These are phyloP conservation scores for Acanthosoma haemorrhoidale DNA, from an alignment of 2,888 invertebrate species.

Conservation along the genomic window DNA sequence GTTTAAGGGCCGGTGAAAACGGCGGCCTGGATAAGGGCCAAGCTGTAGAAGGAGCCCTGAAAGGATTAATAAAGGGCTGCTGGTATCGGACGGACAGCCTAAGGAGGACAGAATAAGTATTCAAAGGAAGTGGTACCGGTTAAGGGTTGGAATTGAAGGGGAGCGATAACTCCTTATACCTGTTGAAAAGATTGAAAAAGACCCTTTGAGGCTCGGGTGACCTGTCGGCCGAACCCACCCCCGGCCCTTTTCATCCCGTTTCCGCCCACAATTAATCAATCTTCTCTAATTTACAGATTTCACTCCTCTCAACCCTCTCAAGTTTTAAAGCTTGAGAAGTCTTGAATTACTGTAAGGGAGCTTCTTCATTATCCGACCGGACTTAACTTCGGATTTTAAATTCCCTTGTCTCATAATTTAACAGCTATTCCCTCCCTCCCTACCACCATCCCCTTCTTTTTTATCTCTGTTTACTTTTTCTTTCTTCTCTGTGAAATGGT, in stretches of 20 bases:
- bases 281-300: conserved; percentile 24
- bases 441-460: not conserved
- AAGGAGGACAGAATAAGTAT: conserved; percentile 4
- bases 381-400: conserved; percentile 9
- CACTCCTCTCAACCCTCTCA: conserved; percentile 9
- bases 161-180: not conserved
- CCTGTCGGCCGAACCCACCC: conserved; percentile 6
- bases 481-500: not conserved
- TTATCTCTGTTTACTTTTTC: not conserved
- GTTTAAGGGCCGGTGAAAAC: no score
- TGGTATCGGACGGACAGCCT: not conserved
- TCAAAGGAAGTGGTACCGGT: conserved; percentile 8
- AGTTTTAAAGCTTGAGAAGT: conserved; percentile 8
- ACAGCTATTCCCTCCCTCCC: not conserved
- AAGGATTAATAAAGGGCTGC: conserved; percentile 1
- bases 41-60: not conserved
- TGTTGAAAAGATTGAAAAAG: conserved; percentile 14
- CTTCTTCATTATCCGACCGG: conserved; percentile 15
- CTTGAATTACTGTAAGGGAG: conserved; percentile 18
- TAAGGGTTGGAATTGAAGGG: not conserved
- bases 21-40: no score
- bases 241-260: not conserved
- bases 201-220: conserved; percentile 12
- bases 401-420: conserved; percentile 9
- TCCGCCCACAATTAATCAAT: conserved; percentile 20